Base-by-base conservation (phyloP, 2,113 vertebrate genomes). In the Anhinga rufa region DNA sequence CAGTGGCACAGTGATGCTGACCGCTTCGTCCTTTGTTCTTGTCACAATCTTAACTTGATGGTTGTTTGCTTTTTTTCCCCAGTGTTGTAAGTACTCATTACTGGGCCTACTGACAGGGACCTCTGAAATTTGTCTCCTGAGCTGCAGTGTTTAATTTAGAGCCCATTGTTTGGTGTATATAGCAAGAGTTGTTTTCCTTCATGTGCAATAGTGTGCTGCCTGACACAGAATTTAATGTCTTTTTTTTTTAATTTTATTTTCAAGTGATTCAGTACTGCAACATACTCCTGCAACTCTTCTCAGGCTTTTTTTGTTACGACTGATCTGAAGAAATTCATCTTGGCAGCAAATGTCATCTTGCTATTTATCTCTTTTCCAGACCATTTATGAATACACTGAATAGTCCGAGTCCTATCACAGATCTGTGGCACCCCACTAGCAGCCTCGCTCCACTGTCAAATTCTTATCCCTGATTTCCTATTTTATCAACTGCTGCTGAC, bases 101-200 rank as follows among this genome's bases (percentile, higher is more conserved):
- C 60, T 42, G 38, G 68, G 46, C 83, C 88, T 69, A 5, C 62
- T 88, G 86, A 71, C 72, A 75, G 80, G 1, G 4, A 66, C 55
- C 92, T 95, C 88, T 66, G 94, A 86, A 94, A 70, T 74, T 82
- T 81, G 80, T 88, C 80, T 94, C 32, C 83, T 48, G 42, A 86
- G 68, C 71, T 70, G 46, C 44, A 58, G 0, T 66, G 38, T 95
- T 93, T 92, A 46, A 78, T 92, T 92, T 82, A 54, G 65, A 92
- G 52, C 58, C 57, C n/a, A 24, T 66, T 17, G 1, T 69, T 80
- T 58, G 61, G 62, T 70, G 49, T 70, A 15, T 28, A 13, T 29
- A 70, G 74, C 72, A 84, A 55, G 83, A 74, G 60, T 77, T 66
- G 29, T 92, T 86, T 88, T 90, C 46, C 38, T 77, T 58, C 80